Evolutionary conservation across 1,140 invertebrate genomes (phyloP).

Genomic region (Pseudobourletiella spinata): DNA sequence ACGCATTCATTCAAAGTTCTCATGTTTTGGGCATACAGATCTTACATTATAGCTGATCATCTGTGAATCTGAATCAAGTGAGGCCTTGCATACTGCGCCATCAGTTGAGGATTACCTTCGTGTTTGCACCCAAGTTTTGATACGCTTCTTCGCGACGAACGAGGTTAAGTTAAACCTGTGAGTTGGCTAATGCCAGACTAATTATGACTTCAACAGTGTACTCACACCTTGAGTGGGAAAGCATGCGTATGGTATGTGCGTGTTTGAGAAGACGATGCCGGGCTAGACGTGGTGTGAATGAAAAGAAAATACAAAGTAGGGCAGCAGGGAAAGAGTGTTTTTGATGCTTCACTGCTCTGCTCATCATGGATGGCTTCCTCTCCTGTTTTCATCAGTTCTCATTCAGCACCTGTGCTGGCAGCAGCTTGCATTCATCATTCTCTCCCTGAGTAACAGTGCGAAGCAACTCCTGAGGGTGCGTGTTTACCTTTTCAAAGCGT

Average conservation of each 20-base stretch:
- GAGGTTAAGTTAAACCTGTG: too few species aligned
- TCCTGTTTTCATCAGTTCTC: constrained; percentile 26
- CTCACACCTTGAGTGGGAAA: background rate
- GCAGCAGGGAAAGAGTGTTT: constrained; percentile 20
- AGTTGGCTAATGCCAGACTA: too few species aligned
- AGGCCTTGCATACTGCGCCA: background rate
- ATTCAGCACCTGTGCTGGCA: constrained; percentile 10
- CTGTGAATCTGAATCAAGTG: background rate
- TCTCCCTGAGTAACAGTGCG: background rate
- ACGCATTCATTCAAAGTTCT: too few species aligned
- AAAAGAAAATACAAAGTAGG: constrained; percentile 22
- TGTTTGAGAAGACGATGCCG: background rate
- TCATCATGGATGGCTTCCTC: constrained; percentile 23
- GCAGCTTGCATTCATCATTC: background rate
- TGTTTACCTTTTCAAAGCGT: too few species aligned
- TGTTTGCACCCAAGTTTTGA: background rate
- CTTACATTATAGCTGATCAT: background rate
- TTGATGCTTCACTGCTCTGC: constrained; percentile 19
- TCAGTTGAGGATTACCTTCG: background rate
- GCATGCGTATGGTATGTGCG: too few species aligned
- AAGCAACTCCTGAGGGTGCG: too few species aligned
- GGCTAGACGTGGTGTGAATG: constrained; percentile 6
- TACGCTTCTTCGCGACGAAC: background rate
- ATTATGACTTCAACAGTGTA: too few species aligned
- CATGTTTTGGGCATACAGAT: too few species aligned